Conservation (phyloP, 2,113 vertebrate genomes). For the Progne subis region DNA sequence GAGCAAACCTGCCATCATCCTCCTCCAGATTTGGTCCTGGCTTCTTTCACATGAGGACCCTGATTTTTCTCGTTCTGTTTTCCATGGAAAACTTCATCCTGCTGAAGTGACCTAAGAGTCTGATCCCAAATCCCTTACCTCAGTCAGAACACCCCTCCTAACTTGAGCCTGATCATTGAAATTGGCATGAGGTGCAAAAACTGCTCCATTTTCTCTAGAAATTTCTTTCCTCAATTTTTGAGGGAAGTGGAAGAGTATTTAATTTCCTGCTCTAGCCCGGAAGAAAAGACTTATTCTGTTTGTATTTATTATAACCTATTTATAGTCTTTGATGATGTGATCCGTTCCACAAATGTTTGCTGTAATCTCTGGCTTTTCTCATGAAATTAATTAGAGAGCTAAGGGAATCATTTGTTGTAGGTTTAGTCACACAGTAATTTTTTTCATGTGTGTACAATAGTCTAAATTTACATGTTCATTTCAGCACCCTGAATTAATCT, state of each 20-base stretch:
- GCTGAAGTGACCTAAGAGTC: background rate
- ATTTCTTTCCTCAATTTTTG: background rate
- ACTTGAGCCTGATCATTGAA: background rate
- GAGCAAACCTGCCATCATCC: background rate
- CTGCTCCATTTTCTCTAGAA: background rate
- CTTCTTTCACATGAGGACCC: background rate
- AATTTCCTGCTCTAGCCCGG: background rate
- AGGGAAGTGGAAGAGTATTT: background rate
- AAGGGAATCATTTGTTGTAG: background rate
- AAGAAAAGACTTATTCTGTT: background rate
- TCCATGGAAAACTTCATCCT: background rate
- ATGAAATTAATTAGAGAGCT: background rate
- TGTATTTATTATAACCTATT: background rate
- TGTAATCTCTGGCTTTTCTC: background rate
- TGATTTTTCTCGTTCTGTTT: background rate
- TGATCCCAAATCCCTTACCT: background rate
- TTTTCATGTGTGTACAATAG: background rate
- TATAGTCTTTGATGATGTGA: background rate
- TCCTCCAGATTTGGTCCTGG: background rate
- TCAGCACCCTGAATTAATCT: background rate
- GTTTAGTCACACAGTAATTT: background rate
- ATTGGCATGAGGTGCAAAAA: background rate
- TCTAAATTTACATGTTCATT: background rate
- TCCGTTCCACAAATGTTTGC: background rate
- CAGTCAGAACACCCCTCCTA: background rate